Percentiles rank a stretch among this genome's conserved stretches.
These are phyloP conservation scores for Nestor notabilis DNA, from an alignment of 2,113 vertebrate species.

Conservation along the genomic window DNA sequence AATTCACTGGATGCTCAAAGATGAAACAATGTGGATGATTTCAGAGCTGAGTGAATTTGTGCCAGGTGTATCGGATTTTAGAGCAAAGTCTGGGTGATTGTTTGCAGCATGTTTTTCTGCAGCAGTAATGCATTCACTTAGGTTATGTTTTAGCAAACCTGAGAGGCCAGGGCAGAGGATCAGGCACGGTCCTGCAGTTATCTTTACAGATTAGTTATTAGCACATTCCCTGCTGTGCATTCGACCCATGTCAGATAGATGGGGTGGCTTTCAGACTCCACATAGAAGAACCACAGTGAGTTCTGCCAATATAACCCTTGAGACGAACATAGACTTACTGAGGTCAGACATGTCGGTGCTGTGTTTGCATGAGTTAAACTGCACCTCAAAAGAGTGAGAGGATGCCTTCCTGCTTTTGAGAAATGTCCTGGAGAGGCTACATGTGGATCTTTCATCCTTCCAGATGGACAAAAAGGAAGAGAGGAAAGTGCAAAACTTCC, in stretches of 20 bases:
- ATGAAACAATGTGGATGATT: neutral
- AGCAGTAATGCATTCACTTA: neutral
- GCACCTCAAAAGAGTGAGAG: neutral
- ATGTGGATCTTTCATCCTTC: neutral
- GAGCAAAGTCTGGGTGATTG: neutral
- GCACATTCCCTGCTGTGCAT: fast-evolving
- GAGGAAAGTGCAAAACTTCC: neutral
- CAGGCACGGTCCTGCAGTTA: neutral
- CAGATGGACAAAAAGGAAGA: neutral
- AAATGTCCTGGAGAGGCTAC: neutral
- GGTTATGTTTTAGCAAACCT: neutral
- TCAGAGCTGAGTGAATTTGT: neutral
- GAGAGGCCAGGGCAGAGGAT: neutral
- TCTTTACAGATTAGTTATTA: neutral
- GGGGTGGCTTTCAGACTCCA: neutral
- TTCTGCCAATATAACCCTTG: neutral
- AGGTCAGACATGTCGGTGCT: neutral
- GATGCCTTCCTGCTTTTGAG: neutral
- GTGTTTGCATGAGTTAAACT: neutral
- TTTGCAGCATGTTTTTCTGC: neutral
- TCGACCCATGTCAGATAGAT: neutral
- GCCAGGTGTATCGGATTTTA: neutral
- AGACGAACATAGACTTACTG: neutral
- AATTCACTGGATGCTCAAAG: neutral
- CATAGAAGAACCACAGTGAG: neutral